Conservation (phyloP, 2,888 invertebrate species). For the Drosophila neotestacea region DNA sequence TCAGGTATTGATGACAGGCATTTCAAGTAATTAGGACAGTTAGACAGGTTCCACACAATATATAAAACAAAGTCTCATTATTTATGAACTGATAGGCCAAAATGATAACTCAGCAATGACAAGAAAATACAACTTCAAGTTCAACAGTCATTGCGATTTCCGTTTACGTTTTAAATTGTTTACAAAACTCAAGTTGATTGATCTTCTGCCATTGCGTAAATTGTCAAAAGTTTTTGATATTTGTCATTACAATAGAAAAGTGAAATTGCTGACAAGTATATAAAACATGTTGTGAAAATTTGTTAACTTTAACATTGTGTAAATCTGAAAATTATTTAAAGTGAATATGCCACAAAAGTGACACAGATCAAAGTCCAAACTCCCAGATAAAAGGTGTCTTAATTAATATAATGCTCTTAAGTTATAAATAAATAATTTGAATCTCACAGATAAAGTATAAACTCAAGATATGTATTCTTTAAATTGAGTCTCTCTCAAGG, state of each 20-base stretch:
- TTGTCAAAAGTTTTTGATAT: not conserved
- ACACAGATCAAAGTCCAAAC: too few relatives aligned
- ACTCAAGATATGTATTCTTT: not conserved
- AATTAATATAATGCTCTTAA: not conserved
- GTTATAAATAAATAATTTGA: not conserved
- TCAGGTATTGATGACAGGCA: slow-evolving; percentile 54
- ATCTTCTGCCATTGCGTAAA: slow-evolving; percentile 23
- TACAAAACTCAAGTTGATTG: slow-evolving; percentile 29
- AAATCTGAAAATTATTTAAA: too few relatives aligned
- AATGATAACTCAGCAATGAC: slow-evolving; percentile 16
- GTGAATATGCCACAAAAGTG: too few relatives aligned
- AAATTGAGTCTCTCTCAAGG: not conserved
- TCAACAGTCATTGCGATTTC: slow-evolving; percentile 3
- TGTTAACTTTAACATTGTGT: too few relatives aligned
- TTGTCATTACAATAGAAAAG: slow-evolving; percentile 8
- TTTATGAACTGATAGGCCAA: slow-evolving; percentile 31
- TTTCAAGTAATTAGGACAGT: slow-evolving; percentile 36
- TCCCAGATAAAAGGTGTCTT: not conserved
- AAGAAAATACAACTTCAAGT: slow-evolving; percentile 7
- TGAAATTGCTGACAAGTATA: not conserved
- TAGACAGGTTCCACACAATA: slow-evolving; percentile 29
- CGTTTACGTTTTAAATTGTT: slow-evolving; percentile 18
- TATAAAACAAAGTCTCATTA: slow-evolving; percentile 3
- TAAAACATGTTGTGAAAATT: too few relatives aligned
- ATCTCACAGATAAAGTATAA: not conserved